A percentile compares a stretch with the other conserved stretches of the same genome.
phyloP scores from a whole-genome alignment of 2,888 invertebrate genomes.

The Lapara coniferarum region DNA sequence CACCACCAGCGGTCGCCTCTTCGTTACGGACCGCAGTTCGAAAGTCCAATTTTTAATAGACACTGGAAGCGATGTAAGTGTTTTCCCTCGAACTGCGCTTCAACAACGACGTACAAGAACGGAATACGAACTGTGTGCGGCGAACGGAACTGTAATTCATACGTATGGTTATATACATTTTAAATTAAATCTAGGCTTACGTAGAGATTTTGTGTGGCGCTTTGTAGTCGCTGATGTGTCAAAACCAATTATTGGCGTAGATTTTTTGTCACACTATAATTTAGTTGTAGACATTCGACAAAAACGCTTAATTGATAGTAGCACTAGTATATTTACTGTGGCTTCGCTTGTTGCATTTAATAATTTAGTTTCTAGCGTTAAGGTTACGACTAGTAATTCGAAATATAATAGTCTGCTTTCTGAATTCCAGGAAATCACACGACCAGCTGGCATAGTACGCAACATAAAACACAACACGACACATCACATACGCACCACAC shows the following conservation, averaged over 20 bases:
- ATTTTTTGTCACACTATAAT: conserved; percentile 24
- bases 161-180: conserved; percentile 27
- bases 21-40: conserved; percentile 24
- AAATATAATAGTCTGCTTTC: background rate
- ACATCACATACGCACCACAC: conserved; percentile 28
- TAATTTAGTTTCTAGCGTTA: background rate
- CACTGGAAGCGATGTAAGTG: conserved; percentile 24
- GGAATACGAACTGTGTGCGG: conserved; percentile 6
- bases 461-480: conserved; percentile 27
- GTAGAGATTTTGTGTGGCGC: conserved; percentile 24
- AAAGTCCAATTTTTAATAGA: conserved; percentile 17
- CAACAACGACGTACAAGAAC: conserved; percentile 13
- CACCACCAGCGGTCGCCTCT: conserved; percentile 22
- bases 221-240: conserved; percentile 28
- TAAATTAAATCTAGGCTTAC: conserved; percentile 25
- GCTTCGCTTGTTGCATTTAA: background rate
- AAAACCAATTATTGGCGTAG: conserved; percentile 28
- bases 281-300: conserved; percentile 20
- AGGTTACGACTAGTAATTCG: background rate
- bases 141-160: conserved; percentile 24
- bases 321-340: background rate
- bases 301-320: conserved; percentile 5
- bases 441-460: conserved; percentile 26
- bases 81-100: conserved; percentile 21
- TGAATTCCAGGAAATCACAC: conserved; percentile 28